Percentiles rank a stretch among this genome's conserved stretches.
These are phyloP conservation scores for Coelinius sp. DNA, from an alignment of 2,888 invertebrate genomes.

Conservation along the genomic window DNA sequence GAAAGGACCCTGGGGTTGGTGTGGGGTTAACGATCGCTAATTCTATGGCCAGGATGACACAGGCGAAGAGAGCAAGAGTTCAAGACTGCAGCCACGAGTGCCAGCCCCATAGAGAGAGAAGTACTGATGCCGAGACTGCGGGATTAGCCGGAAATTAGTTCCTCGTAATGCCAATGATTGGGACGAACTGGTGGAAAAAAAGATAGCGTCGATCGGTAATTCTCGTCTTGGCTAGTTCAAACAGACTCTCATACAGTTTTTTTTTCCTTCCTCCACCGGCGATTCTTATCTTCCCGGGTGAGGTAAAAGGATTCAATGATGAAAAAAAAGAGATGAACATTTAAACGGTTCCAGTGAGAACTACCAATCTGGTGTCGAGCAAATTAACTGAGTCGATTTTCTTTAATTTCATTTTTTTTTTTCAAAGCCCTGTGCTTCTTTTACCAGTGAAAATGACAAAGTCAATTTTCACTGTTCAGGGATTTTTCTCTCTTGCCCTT, in stretches of 20 bases:
- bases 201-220: conserved; percentile 11
- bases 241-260: conserved; percentile 11
- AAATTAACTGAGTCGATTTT: conserved; percentile 33
- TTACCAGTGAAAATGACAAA: conserved; percentile 35
- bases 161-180: conserved; percentile 31
- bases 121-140: conserved; percentile 11
- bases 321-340: conserved; percentile 11
- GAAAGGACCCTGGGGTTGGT: conserved; percentile 27
- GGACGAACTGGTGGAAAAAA: conserved; percentile 15
- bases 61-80: conserved; percentile 24
- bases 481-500: conserved; percentile 16
- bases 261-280: conserved; percentile 27
- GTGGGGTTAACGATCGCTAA: conserved; percentile 41
- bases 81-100: conserved; percentile 22
- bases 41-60: conserved; percentile 25
- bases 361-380: conserved; percentile 27
- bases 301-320: conserved; percentile 25
- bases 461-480: conserved; percentile 40
- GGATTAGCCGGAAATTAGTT: conserved; percentile 36
- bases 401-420: background rate
- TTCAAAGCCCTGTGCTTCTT: conserved; percentile 1
- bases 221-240: conserved; percentile 28
- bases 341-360: conserved; percentile 29
- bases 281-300: conserved; percentile 31
- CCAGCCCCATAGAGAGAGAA: background rate